These are phyloP conservation scores for Drosophila dives DNA, from an alignment of 2,888 invertebrate genomes.

Conservation along the genomic window DNA sequence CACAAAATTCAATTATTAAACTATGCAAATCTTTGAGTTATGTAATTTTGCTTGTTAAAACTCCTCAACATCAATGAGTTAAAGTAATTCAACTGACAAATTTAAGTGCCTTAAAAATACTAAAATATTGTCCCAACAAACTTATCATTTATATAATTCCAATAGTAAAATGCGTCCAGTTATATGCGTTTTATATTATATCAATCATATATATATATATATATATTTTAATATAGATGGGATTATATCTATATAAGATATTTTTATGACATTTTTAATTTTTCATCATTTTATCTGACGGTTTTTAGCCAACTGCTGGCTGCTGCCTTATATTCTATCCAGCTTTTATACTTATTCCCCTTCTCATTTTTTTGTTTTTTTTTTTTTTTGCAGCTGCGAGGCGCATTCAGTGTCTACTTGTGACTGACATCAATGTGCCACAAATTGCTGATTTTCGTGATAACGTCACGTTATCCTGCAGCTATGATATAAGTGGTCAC, in stretches of 20 bases:
- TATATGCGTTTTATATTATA: too few relatives aligned
- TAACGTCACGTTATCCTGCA: constrained; percentile 85
- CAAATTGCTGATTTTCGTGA: constrained; percentile 85
- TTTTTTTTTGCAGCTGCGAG: constrained; percentile 58
- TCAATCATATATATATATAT: background rate
- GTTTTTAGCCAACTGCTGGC: constrained; percentile 43
- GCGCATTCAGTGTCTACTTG: constrained; percentile 77
- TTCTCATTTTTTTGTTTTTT: background rate
- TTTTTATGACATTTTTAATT: constrained; percentile 64
- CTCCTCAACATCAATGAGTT: background rate
- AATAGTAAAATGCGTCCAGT: too few relatives aligned
- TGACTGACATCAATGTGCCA: constrained; percentile 85
- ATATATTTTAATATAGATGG: constrained; percentile 22
- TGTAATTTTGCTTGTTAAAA: background rate
- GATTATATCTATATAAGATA: background rate
- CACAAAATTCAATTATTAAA: background rate
- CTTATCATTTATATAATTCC: background rate
- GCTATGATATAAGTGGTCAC: constrained; percentile 85
- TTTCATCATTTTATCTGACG: constrained; percentile 73
- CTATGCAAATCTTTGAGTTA: background rate
- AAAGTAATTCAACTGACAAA: background rate
- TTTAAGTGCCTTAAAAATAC: background rate
- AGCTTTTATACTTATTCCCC: constrained; percentile 7
- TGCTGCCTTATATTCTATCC: background rate
- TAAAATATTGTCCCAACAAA: background rate